Base-by-base conservation (phyloP, 2,113 vertebrate species). In the Dicaeum eximium region DNA sequence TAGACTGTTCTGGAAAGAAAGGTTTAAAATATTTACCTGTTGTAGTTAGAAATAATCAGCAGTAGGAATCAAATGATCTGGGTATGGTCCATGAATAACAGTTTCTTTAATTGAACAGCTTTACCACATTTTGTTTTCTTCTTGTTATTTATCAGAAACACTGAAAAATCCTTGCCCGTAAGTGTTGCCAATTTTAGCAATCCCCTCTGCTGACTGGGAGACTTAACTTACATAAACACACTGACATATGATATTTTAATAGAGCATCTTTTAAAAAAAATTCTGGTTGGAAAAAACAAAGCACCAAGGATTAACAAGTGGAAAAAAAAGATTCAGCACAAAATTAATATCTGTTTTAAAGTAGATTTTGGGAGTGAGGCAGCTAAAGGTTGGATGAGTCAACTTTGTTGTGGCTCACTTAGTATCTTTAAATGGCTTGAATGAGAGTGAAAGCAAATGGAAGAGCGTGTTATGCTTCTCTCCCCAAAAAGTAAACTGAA, bases 21-120 rank as follows among this genome's bases (percentile, higher is more conserved):
- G 57, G 51, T 88, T 77, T 44, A 94, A 95, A 95, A 93, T 95
- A 93, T 91, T 88, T 92, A 86, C 82, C 85, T 93, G 83, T 13
- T 83, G 25, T 23, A 74, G 79, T 53, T 80, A 35, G 51, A 96
- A 88, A 85, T 77, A 84, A 79, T 57, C 22, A 2, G 23, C 54
- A 67, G 30, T 20, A 85, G 62, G 62, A 79, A 80, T 75, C 37
- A 92, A 90, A 80, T 10, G 9, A 94, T 70, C 47, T 56, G 56
- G 24, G 28, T 35, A 88, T 23, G 31, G 47, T 65, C 88, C 82
- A 83, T 44, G 88, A 95, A 88, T n/a, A 90, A 37, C 71, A 80
- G 74, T 40, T 87, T 77, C 56, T 80, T 62, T 88, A 81, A 92
- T 33, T 80, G 90, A 47, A 61, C 53, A 93, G 74, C 81, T 90